Conservation (phyloP, 2,797 vertebrate genomes). For the Pipistrellus nathusii region DNA sequence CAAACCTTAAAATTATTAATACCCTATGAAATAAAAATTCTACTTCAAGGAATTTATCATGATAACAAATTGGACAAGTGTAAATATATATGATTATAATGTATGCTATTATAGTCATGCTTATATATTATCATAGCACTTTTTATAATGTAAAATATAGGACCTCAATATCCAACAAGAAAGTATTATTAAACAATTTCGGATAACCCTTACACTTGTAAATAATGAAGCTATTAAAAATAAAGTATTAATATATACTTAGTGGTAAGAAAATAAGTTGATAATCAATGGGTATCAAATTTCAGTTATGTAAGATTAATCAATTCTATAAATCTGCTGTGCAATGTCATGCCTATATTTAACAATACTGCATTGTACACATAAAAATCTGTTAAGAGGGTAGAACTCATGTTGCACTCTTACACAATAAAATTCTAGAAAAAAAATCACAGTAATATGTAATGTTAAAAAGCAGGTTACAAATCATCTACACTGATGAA, state of each 20-base stretch:
- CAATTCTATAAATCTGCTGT: neutral
- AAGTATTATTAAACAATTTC: neutral
- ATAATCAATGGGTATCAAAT: neutral
- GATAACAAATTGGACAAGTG: neutral
- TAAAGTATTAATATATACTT: conserved; percentile 9
- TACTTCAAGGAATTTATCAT: neutral
- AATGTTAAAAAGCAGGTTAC: neutral
- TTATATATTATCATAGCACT: neutral
- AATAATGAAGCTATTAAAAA: conserved; percentile 15
- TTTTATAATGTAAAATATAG: conserved; percentile 10
- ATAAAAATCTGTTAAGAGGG: neutral
- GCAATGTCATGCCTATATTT: neutral
- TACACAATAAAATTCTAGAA: neutral
- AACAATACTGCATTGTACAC: neutral
- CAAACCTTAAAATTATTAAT: conserved; percentile 14
- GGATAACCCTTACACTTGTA: neutral
- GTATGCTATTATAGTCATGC: neutral
- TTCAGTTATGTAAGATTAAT: neutral
- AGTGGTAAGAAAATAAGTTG: neutral
- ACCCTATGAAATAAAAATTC: conserved; percentile 7
- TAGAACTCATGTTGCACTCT: neutral
- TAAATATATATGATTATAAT: neutral
- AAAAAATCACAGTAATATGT: neutral
- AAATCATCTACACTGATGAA: neutral
- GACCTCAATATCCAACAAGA: neutral